Conservation (phyloP, 2,797 vertebrate genomes). For the Limosa lapponica region DNA sequence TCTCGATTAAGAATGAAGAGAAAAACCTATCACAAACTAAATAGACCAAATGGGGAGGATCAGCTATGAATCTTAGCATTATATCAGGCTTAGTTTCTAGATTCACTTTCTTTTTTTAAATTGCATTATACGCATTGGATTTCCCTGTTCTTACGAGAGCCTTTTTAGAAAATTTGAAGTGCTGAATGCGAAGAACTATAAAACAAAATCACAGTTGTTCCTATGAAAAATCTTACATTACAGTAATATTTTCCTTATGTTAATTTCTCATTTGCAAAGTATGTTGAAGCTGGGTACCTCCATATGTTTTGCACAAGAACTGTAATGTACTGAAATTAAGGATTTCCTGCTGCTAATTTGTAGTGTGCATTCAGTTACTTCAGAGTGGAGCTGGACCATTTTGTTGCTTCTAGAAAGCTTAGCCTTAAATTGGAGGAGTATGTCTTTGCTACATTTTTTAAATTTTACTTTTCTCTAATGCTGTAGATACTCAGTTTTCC, state of each 20-base stretch:
- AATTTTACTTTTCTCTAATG: not conserved
- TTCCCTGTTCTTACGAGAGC: not conserved
- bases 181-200: not conserved
- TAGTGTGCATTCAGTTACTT: not conserved
- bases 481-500: not conserved
- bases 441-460: not conserved
- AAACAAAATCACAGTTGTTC: not conserved
- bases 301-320: not conserved
- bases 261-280: not conserved
- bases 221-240: not conserved
- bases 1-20: not conserved
- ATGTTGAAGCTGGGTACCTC: not conserved
- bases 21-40: not conserved
- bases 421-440: not conserved
- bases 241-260: not conserved
- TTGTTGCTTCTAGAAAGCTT: not conserved
- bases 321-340: not conserved
- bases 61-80: not conserved
- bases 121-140: fast-evolving
- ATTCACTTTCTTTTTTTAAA: not conserved
- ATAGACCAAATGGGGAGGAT: not conserved
- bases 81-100: not conserved
- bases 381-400: not conserved
- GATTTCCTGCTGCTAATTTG: not conserved
- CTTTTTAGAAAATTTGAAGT: not conserved